Percentiles rank a stretch among this genome's conserved stretches.
Conservation (phyloP, 2,113 vertebrate genomes). For the Ovibos moschatus region DNA sequence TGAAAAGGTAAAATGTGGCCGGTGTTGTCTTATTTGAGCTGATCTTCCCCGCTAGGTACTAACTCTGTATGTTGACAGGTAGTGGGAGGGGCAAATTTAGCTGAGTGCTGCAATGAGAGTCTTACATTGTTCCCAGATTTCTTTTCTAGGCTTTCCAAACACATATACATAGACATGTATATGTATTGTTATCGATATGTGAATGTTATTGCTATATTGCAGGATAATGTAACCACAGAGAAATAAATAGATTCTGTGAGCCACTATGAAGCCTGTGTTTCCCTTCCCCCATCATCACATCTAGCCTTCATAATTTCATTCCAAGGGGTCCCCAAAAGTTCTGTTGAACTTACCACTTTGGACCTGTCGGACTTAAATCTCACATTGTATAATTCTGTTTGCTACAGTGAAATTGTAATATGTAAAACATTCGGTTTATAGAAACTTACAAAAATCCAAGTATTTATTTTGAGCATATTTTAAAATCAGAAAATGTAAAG, state of each 20-base stretch:
- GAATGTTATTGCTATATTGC: not conserved
- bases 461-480: conserved; percentile 28
- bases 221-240: not conserved
- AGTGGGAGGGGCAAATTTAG: not conserved
- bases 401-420: not conserved
- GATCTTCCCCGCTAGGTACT: not conserved
- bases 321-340: not conserved
- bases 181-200: not conserved
- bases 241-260: not conserved
- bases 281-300: not conserved
- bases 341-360: not conserved
- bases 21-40: not conserved
- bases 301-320: not conserved
- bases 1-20: not conserved
- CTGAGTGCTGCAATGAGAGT: not conserved
- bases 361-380: not conserved
- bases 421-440: not conserved
- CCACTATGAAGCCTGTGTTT: not conserved
- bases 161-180: not conserved
- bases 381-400: not conserved
- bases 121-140: not conserved
- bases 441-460: not conserved
- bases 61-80: not conserved
- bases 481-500: not conserved
- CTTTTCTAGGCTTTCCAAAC: not conserved